Conservation (phyloP, 2,888 invertebrate species). For the Cepaea hortensis region DNA sequence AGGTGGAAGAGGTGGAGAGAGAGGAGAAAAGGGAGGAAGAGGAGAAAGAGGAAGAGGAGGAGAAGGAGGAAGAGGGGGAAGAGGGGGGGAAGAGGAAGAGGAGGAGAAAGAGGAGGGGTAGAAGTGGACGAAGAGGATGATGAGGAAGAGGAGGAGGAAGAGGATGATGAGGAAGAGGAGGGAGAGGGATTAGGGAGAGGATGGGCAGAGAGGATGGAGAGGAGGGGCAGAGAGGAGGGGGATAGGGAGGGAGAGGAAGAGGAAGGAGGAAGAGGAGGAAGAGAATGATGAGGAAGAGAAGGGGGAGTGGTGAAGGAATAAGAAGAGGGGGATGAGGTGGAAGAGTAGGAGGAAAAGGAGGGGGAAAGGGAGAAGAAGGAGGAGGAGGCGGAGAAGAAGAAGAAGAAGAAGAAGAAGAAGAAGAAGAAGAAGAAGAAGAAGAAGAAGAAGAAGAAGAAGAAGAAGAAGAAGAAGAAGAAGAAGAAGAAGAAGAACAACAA, state of each 20-base stretch:
- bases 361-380: constrained; percentile 19
- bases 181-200: not conserved
- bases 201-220: no score
- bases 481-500: constrained; percentile 10
- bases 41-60: not conserved
- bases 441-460: constrained; percentile 10
- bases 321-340: not conserved
- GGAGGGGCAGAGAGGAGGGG: no score
- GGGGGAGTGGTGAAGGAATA: not conserved
- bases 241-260: no score
- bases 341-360: not conserved
- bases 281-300: not conserved
- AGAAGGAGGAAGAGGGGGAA: not conserved
- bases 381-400: constrained; percentile 22
- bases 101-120: not conserved
- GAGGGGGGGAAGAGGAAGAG: not conserved
- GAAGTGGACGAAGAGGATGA: no score
- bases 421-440: constrained; percentile 27
- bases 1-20: not conserved
- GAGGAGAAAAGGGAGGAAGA: not conserved
- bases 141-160: no score
- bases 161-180: not conserved
- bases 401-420: constrained; percentile 17
- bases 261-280: no score
- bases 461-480: constrained; percentile 30